Evolutionary conservation across 2,113 vertebrate genomes (phyloP), one percentile per base, ranked within the genome.

Genomic region (Abramis brama): DNA sequence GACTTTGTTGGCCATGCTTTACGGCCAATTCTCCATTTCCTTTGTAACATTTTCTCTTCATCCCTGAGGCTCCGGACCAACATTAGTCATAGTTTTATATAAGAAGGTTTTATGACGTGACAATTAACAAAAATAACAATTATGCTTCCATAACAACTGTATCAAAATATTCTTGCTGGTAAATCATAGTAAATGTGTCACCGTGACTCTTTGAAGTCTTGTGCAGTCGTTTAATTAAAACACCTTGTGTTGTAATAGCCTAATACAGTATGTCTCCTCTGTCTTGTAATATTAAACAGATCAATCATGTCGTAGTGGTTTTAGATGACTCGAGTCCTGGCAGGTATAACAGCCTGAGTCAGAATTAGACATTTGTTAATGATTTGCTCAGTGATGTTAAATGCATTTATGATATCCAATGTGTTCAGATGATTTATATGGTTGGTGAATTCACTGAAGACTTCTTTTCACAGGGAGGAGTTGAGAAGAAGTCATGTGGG

Each of bases 401-500:
- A 39, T 11, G 33, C 9, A 39, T 23, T 71, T n/a, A 71, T 43
- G 36, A 43, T 12, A 43, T 23, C 3, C n/a, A 52, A 0, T 55
- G 25, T 55, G 13, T 30, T 27, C n/a, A 25, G 74, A 30, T 52
- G 8, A 45, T 15, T 81, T 21, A 25, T 19, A 77, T 68, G 1
- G 12, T 52, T 84, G 12, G 19, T 33, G 36, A 45, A 66, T 33
- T 68, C 25, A 77, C 4, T 25, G 47, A 36, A 21, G 66, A 59
- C 64, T 85, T 85, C 36, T 89, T 47, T 86, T 86, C 57, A 80
- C 86, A 98, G 97, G 91, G 93, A 96, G 83, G 70, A 92, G 86
- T 90, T 96, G 89, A 90, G 92, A 87, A 81, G 91, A 92, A 94
- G 94, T 82, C 95, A 97, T 92, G 89, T 93, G 88, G 95, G 90